A percentile compares a stretch with the other conserved stretches of the same genome.
Conservation (phyloP, 2,888 invertebrate genomes). For the Syrista parreyssii region DNA sequence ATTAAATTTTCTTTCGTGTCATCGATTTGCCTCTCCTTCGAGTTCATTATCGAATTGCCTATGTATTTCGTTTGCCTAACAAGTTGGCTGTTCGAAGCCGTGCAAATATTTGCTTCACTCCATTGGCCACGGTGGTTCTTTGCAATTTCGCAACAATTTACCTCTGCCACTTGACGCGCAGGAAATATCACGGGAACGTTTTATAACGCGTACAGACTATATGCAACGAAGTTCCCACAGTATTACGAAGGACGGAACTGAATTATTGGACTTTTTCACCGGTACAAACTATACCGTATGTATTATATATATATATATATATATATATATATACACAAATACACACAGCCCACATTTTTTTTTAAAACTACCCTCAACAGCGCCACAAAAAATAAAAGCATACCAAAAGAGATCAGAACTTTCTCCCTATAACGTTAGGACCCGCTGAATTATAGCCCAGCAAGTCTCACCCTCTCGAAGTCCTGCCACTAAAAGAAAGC, state of each 20-base stretch:
- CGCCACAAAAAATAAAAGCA: neutral
- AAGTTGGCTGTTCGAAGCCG: neutral
- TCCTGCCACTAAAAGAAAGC: neutral
- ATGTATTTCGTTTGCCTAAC: neutral
- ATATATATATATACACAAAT: neutral
- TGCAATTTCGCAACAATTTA: neutral
- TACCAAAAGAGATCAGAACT: neutral
- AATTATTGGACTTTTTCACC: neutral
- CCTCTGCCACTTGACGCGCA: neutral
- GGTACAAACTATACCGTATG: too few species aligned
- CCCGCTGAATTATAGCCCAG: neutral
- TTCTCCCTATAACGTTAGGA: neutral
- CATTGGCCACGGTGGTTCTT: neutral
- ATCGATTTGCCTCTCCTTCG: neutral
- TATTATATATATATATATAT: too few species aligned
- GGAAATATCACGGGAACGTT: neutral
- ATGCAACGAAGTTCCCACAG: neutral
- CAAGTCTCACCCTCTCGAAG: neutral
- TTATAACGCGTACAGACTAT: neutral
- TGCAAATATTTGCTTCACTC: neutral
- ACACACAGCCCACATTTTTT: neutral
- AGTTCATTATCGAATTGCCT: neutral
- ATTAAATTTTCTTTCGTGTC: neutral
- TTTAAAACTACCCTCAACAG: neutral
- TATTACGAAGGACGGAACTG: neutral